phyloP scores from a whole-genome alignment of 1,140 invertebrate species.

The Heterodera schachtii region DNA sequence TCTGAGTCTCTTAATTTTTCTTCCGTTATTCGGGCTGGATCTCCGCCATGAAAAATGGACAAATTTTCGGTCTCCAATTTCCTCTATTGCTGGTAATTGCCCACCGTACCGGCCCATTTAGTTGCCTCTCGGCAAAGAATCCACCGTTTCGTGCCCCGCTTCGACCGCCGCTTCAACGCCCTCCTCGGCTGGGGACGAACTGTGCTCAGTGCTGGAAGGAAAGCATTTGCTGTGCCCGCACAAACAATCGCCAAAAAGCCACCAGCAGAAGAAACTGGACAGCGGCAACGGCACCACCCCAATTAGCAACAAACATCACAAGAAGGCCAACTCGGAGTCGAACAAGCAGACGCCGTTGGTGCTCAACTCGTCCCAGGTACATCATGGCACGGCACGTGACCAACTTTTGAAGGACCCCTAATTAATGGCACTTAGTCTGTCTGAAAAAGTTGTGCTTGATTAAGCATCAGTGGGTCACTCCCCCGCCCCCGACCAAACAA shows the following conservation, averaged over 20 bases:
- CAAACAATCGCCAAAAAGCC: neutral
- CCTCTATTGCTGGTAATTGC: too few species aligned
- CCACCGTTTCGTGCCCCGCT: neutral
- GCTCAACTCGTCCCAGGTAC: conserved; percentile 1
- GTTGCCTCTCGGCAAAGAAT: conserved; percentile 5
- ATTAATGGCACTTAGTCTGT: too few species aligned
- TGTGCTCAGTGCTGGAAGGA: neutral
- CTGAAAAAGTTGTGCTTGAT: too few species aligned
- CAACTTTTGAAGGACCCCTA: neutral
- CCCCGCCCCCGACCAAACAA: too few species aligned
- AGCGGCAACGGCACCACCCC: neutral
- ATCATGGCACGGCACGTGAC: neutral
- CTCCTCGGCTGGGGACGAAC: neutral
- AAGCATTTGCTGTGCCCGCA: conserved; percentile 12
- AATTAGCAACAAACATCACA: neutral
- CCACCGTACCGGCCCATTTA: too few species aligned
- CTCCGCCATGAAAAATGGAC: too few species aligned
- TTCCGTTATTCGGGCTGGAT: too few species aligned
- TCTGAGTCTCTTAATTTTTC: too few species aligned
- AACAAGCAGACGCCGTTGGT: neutral
- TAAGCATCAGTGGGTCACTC: too few species aligned
- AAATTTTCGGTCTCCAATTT: too few species aligned
- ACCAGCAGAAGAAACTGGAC: neutral
- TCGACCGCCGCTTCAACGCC: neutral
- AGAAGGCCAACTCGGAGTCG: conserved; percentile 13